These are phyloP conservation scores for Lynx canadensis DNA, from an alignment of 2,113 vertebrate genomes.

Conservation along the genomic window DNA sequence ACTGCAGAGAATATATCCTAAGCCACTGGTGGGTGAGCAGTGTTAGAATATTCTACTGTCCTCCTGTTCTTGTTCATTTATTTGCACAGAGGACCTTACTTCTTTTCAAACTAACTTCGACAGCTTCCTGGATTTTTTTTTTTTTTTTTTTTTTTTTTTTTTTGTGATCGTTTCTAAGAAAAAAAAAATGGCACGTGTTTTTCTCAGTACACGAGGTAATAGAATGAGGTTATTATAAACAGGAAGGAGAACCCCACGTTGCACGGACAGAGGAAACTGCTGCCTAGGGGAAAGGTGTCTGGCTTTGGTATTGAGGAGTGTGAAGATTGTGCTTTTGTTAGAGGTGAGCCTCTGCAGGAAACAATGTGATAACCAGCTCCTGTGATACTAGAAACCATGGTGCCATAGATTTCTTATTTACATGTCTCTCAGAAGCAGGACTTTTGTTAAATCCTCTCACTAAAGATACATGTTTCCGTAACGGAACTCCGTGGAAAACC, in stretches of 20 bases:
- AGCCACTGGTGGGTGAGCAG: neutral
- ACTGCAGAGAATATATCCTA: neutral
- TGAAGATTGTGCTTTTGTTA: constrained; percentile 10
- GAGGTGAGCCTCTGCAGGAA: neutral
- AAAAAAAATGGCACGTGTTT: neutral
- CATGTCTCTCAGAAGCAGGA: neutral
- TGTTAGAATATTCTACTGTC: neutral
- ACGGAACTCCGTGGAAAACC: neutral
- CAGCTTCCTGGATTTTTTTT: constrained; percentile 42
- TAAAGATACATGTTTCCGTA: neutral
- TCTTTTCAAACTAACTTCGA: neutral
- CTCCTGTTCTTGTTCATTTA: neutral
- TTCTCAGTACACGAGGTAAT: constrained; percentile 14
- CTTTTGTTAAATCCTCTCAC: neutral
- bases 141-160: neutral
- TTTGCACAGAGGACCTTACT: neutral
- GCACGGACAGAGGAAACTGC: constrained; percentile 38
- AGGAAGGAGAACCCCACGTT: constrained; percentile 46
- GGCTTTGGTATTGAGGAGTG: neutral
- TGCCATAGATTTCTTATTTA: constrained; percentile 22
- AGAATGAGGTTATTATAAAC: constrained; percentile 47
- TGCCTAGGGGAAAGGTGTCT: neutral
- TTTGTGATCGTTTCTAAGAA: constrained; percentile 36
- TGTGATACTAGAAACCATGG: neutral
- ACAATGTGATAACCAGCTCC: neutral